Conservation (phyloP, 2,888 invertebrate species). For the Epinotia bilunana region DNA sequence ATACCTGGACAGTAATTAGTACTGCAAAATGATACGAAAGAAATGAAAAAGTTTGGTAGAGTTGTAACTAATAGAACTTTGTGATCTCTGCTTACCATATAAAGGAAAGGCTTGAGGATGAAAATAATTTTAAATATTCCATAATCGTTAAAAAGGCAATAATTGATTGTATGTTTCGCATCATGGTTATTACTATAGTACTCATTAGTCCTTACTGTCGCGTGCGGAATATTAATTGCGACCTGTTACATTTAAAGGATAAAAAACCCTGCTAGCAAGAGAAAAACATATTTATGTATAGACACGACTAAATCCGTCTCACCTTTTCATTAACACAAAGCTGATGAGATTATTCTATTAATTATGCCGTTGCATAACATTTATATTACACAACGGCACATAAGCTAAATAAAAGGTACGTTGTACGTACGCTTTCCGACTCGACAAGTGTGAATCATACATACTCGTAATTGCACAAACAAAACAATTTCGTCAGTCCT, state of each 20-base stretch:
- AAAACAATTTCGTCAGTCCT: slow-evolving; percentile 7
- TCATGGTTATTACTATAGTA: neutral
- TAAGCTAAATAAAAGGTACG: neutral
- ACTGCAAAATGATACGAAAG: too few species aligned
- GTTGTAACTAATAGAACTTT: neutral
- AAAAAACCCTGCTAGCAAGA: neutral
- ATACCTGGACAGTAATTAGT: neutral
- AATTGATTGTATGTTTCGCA: neutral
- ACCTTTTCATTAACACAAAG: too few species aligned
- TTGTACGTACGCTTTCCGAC: neutral
- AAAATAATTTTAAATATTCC: too few species aligned
- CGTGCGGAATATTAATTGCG: neutral
- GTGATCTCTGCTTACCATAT: neutral
- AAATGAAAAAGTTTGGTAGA: too few species aligned
- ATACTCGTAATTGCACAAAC: slow-evolving; percentile 36
- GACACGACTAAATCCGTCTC: too few species aligned
- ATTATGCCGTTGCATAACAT: neutral
- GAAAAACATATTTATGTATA: neutral
- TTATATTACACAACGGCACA: neutral
- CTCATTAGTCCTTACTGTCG: neutral
- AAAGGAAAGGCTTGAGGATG: neutral
- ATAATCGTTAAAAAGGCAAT: neutral
- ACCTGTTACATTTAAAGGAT: neutral
- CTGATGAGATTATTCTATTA: neutral
- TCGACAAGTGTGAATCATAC: neutral